Evolutionary conservation across 2,797 vertebrate genomes (phyloP).

Genomic region (Pseudocheirus occidentalis): DNA sequence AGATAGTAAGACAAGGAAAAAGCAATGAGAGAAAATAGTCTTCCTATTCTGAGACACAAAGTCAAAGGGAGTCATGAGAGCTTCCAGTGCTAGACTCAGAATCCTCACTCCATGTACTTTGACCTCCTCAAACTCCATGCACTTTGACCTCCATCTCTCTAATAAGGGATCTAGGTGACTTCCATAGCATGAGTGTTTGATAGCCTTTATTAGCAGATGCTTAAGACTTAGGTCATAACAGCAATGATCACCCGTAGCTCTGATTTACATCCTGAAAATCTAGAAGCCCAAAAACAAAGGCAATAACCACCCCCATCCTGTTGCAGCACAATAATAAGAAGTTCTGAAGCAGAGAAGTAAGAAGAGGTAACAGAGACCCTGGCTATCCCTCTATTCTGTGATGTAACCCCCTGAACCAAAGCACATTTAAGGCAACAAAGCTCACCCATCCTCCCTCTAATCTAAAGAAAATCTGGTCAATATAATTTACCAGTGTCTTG

Average conservation of each 20-base stretch:
- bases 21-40: background rate
- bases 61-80: background rate
- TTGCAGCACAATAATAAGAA: background rate
- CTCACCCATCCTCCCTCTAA: background rate
- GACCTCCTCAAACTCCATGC: background rate
- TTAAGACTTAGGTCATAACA: background rate
- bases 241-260: background rate
- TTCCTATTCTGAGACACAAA: background rate
- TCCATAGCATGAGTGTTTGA: background rate
- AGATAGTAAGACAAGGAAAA: background rate
- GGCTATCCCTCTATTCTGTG: background rate
- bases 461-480: background rate
- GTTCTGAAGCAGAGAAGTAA: background rate
- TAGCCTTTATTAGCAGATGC: background rate
- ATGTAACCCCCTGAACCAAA: background rate
- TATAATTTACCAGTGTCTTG: background rate
- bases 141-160: background rate
- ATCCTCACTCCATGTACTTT: background rate
- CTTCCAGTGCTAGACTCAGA: background rate
- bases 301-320: background rate
- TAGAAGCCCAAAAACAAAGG: background rate
- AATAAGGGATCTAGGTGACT: background rate
- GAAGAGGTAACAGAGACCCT: background rate
- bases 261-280: background rate
- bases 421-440: background rate